Evolutionary conservation across 2,113 vertebrate species (phyloP).

Genomic region (Murina feae): DNA sequence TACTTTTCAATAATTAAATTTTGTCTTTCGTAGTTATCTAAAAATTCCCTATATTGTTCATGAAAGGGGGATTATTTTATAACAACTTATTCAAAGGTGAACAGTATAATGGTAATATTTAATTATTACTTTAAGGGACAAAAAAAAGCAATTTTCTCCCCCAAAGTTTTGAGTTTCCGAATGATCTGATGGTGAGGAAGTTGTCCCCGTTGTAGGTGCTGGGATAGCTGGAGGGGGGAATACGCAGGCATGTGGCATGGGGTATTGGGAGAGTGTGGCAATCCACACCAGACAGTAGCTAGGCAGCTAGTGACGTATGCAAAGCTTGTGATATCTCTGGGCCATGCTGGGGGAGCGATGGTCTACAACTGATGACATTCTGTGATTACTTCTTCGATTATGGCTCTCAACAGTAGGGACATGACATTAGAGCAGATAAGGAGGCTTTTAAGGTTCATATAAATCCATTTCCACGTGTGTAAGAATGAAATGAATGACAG

Average conservation of each 20-base stretch:
- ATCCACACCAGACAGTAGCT: not conserved
- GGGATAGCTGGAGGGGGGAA: not conserved
- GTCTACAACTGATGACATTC: not conserved
- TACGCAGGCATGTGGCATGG: not conserved
- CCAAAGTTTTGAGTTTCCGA: not conserved
- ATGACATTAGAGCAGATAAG: not conserved
- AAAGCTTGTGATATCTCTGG: not conserved
- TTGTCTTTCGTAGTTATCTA: not conserved
- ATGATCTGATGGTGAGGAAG: not conserved
- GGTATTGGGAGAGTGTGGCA: not conserved
- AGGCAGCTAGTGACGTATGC: no score
- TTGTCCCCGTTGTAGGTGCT: no score
- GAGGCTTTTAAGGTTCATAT: not conserved
- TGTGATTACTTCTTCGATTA: not conserved
- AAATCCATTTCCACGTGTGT: not conserved
- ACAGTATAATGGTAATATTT: not conserved
- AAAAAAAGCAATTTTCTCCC: not conserved
- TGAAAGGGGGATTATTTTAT: not conserved
- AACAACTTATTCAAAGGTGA: not conserved
- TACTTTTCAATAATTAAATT: not conserved
- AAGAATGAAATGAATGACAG: not conserved
- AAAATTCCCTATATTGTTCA: not conserved
- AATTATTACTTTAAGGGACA: not conserved
- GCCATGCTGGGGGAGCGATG: no score
- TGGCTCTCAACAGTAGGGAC: not conserved